Percentiles rank a stretch among this genome's conserved stretches.
These are phyloP conservation scores for Steatornis caripensis DNA, from an alignment of 2,113 vertebrate genomes.

Conservation along the genomic window DNA sequence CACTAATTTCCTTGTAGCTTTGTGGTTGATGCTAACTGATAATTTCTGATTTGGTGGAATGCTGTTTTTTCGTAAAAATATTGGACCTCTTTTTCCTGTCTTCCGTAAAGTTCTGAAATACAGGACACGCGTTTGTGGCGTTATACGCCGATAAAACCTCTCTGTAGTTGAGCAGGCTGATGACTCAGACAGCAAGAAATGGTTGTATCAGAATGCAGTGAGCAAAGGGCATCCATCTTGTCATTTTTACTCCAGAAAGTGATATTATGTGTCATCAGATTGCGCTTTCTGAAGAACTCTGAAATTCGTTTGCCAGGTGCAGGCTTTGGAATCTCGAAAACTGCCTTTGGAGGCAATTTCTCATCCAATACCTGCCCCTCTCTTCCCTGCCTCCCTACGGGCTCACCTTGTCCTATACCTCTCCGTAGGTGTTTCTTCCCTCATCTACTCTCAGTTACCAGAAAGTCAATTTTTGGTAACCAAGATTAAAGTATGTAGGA, in stretches of 20 bases:
- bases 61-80: neutral
- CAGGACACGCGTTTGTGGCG: neutral
- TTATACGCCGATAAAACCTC: neutral
- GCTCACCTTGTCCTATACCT: neutral
- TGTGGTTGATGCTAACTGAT: neutral
- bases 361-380: neutral
- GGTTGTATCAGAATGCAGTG: neutral
- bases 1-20: neutral
- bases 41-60: neutral
- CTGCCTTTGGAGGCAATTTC: neutral
- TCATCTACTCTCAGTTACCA: neutral
- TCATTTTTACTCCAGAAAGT: neutral
- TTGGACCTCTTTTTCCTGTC: neutral
- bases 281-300: neutral
- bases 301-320: neutral
- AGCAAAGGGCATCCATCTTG: neutral
- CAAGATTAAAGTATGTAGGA: neutral
- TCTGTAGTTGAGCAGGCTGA: neutral
- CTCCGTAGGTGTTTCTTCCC: neutral
- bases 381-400: neutral
- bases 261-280: slow-evolving; percentile 11
- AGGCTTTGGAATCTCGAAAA: neutral
- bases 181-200: neutral
- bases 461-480: neutral
- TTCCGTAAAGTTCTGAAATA: neutral